Evolutionary conservation across 2,113 vertebrate genomes (phyloP).

Genomic region (Corythaixoides concolor): DNA sequence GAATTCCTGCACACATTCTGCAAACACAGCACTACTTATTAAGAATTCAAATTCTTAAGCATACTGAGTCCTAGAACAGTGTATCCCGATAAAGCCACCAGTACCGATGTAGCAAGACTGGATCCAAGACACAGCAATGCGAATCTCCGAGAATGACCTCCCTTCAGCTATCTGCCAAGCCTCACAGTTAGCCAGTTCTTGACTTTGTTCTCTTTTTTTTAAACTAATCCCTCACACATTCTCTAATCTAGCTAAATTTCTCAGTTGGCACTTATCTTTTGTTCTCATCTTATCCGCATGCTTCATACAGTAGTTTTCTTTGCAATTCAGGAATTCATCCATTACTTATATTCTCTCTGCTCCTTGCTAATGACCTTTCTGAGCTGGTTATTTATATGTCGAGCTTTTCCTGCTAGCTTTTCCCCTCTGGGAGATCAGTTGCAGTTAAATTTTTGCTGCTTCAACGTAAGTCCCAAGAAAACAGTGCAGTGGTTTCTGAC

Average conservation of each 20-base stretch:
- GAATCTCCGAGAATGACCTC: background rate
- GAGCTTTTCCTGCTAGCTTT: background rate
- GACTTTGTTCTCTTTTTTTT: background rate
- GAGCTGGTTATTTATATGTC: background rate
- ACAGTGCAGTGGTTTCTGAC: background rate
- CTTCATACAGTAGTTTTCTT: background rate
- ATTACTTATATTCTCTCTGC: background rate
- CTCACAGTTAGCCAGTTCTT: background rate
- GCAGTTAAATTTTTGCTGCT: background rate
- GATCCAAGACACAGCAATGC: background rate
- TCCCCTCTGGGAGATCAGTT: background rate
- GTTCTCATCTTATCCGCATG: background rate
- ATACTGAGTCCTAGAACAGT: background rate
- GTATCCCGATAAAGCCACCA: background rate
- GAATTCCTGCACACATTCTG: background rate
- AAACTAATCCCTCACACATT: background rate
- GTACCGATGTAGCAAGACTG: rapidly evolving
- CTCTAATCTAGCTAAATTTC: background rate
- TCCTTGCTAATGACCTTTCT: background rate
- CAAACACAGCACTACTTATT: rapidly evolving
- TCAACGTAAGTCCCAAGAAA: background rate
- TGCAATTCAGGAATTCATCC: background rate
- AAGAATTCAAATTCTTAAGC: background rate
- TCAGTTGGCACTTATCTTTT: background rate
- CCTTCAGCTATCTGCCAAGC: background rate